Evolutionary conservation across 2,113 vertebrate species (phyloP).

Genomic region (Brachyistius frenatus): DNA sequence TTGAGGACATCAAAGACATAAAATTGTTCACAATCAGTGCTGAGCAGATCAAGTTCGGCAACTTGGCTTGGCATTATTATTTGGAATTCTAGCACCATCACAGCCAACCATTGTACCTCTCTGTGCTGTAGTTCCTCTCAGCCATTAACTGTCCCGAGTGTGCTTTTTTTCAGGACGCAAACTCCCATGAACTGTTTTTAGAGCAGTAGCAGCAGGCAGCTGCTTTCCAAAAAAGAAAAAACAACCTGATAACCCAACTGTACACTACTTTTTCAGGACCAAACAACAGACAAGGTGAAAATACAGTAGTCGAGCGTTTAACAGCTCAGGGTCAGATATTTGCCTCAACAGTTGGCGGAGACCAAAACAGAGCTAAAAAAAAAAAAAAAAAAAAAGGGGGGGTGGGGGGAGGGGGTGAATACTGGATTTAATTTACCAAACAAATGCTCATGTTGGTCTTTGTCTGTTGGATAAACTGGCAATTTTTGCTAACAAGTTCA

Average conservation of each 20-base stretch:
- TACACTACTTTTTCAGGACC: background rate
- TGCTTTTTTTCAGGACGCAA: constrained; percentile 3
- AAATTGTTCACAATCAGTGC: no score
- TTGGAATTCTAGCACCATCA: background rate
- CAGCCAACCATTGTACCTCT: background rate
- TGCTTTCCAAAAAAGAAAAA: background rate
- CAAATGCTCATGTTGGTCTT: background rate
- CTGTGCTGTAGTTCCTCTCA: background rate
- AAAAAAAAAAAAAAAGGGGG: background rate
- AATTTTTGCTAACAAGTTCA: constrained; percentile 14
- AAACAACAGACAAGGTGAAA: background rate
- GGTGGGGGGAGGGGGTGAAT: background rate
- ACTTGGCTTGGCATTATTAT: background rate
- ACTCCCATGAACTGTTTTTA: constrained; percentile 12
- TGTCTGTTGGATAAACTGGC: constrained; percentile 1
- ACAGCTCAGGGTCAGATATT: background rate
- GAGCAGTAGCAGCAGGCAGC: background rate
- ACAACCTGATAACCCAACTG: background rate
- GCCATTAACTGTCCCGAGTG: constrained; percentile 8
- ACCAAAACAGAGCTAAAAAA: constrained; percentile 21
- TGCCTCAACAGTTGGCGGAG: constrained; percentile 1
- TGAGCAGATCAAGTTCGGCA: background rate
- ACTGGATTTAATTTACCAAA: constrained; percentile 4
- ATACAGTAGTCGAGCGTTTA: background rate
- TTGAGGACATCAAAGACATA: no score